Base-by-base conservation (phyloP, 2,797 vertebrate genomes). In the Masticophis lateralis region DNA sequence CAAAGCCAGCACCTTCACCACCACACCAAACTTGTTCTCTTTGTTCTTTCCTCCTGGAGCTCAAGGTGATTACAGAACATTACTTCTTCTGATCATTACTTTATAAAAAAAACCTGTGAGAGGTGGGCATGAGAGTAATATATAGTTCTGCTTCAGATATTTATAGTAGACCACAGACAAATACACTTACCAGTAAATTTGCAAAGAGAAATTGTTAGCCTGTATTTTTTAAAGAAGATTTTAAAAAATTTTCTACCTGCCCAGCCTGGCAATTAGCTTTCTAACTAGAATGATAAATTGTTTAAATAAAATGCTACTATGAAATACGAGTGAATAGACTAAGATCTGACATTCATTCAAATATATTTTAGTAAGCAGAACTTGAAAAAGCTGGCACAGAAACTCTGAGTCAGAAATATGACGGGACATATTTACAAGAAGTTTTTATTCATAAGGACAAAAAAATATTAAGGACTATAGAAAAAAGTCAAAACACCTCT, bases 381-480 rank as follows among this genome's bases (percentile, higher is more conserved):
- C 43, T 59, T 32, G 11, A 56, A 86, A 3, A 86, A 25, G 47
- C 0, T 61, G 0, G 14, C 51, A 51, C 60, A 87, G 86, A 8
- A 0, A 3, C 32, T 79, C 9, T n/a, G 59, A 90, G 16, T 83
- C 92, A 93, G 0, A 3, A n/a, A 74, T 56, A 91, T 28, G 8
- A 1, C 4, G 2, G 0, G 60, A 87, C 53, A 32, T 83, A 0
- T 27, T 95, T 95, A 88, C 88, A 69, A 59, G 66, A 16, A 20
- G 0, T 0, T 79, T 96, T 97, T 96, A 96, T 96, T 96, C 79
- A 59, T 8, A 0, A 59, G 86, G 89, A 90, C 57, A 9, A 87
- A 51, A 22, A 86, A 20, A 27, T 83, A 83, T 83, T 25, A 25
- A 91, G 51, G 22, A 43, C 37, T 28, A 28, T 43, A 55, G 69